Conservation (phyloP, 2,888 invertebrate species). For the Mythimna albipuncta region DNA sequence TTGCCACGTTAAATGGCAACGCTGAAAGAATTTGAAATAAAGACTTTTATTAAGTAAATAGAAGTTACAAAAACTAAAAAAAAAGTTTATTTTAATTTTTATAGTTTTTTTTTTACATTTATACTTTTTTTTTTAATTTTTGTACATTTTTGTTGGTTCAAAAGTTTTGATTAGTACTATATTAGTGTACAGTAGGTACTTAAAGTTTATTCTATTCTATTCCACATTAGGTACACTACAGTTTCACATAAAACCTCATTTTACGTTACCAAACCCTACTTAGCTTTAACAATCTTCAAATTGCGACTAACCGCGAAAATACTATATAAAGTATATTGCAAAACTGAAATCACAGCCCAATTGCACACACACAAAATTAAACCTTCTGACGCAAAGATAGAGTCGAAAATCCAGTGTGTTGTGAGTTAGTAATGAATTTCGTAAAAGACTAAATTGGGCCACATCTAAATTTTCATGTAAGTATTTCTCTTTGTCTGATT, state of each 20-base stretch:
- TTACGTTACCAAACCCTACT: slow-evolving; percentile 41
- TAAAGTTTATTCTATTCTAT: no score
- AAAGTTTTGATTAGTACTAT: no score
- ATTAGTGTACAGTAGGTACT: no score
- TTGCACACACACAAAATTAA: slow-evolving; percentile 10
- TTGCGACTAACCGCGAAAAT: slow-evolving; percentile 60
- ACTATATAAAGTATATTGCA: slow-evolving; percentile 39
- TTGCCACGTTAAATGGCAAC: no score
- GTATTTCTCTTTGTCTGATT: slow-evolving; percentile 34
- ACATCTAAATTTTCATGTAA: slow-evolving; percentile 30
- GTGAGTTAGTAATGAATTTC: slow-evolving; percentile 35
- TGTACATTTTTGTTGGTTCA: no score
- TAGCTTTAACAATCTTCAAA: slow-evolving; percentile 44
- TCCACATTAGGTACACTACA: background rate
- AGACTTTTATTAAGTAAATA: no score
- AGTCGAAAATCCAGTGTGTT: slow-evolving; percentile 19
- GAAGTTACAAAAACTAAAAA: no score
- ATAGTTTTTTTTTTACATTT: no score
- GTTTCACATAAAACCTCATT: slow-evolving; percentile 32
- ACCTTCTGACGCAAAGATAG: background rate
- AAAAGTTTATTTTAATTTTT: no score
- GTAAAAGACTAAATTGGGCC: slow-evolving; percentile 32
- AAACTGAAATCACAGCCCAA: slow-evolving; percentile 36
- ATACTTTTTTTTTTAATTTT: no score
- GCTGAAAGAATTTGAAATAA: no score